A percentile compares a stretch with the other conserved stretches of the same genome.
Conservation (phyloP, 2,888 invertebrate genomes). For the Ochropleura leucogaster region DNA sequence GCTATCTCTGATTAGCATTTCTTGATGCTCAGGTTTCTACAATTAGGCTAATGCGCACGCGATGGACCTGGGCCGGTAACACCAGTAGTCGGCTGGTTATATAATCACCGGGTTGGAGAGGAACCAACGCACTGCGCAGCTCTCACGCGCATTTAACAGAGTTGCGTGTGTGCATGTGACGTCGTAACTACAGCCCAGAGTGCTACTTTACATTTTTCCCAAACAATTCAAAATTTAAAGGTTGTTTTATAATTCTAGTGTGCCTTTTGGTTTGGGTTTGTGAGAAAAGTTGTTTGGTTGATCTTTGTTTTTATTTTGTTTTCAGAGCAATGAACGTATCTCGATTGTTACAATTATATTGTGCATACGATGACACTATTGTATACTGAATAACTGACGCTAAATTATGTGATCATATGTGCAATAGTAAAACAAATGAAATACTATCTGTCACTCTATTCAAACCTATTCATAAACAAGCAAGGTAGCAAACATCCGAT, state of each 20-base stretch:
- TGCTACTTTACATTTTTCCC: constrained; percentile 56
- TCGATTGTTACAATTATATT: not conserved
- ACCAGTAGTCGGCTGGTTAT: constrained; percentile 85
- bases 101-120: constrained; percentile 79
- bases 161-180: constrained; percentile 74
- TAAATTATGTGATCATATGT: constrained; percentile 8
- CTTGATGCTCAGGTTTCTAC: constrained; percentile 83
- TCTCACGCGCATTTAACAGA: constrained; percentile 76
- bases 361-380: not conserved
- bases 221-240: constrained; percentile 53
- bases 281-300: constrained; percentile 5
- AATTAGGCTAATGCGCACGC: constrained; percentile 86
- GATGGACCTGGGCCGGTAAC: constrained; percentile 78
- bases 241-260: constrained; percentile 18
- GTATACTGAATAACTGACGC: not conserved
- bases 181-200: constrained; percentile 64
- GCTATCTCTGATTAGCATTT: constrained; percentile 84
- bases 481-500: not conserved
- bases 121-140: constrained; percentile 61
- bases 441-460: not conserved
- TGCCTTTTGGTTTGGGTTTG: constrained; percentile 24
- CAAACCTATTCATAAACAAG: constrained; percentile 16
- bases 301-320: constrained; percentile 17
- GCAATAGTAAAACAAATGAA: not conserved
- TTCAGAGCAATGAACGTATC: not conserved